Conservation (phyloP, 2,888 invertebrate genomes). For the Caenorhabditis zanzibari region DNA sequence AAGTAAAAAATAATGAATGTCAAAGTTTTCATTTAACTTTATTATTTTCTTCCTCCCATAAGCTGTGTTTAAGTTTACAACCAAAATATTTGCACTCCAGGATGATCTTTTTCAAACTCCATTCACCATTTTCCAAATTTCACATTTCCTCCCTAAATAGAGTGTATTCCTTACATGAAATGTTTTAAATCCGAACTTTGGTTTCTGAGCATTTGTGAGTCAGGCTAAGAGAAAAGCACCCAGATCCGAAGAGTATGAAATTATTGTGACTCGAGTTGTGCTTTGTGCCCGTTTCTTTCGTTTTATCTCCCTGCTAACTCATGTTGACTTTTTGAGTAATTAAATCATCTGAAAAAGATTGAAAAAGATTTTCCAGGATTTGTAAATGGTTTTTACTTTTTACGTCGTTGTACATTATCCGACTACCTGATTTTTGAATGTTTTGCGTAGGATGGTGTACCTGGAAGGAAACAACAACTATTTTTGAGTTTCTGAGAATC, state of each 20-base stretch:
- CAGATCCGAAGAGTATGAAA: not conserved
- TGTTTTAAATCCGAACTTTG: not conserved
- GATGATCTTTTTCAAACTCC: not conserved
- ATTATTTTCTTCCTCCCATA: too few relatives aligned
- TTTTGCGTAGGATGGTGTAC: not conserved
- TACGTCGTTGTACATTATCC: not conserved
- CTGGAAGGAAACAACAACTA: not conserved
- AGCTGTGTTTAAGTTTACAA: too few relatives aligned
- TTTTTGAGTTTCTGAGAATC: not conserved
- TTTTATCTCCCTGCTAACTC: not conserved
- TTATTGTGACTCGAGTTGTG: not conserved
- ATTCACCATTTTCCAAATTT: not conserved
- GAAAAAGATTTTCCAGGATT: not conserved
- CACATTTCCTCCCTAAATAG: not conserved
- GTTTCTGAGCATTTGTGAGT: not conserved
- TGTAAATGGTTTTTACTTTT: not conserved
- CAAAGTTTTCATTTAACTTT: too few relatives aligned
- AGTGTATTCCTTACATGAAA: not conserved
- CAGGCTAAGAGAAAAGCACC: not conserved
- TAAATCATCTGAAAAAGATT: not conserved
- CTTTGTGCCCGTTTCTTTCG: not conserved
- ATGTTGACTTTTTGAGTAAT: not conserved
- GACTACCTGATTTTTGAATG: not conserved
- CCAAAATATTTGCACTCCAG: not conserved
- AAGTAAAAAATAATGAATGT: too few relatives aligned